Percentiles rank a stretch among this genome's conserved stretches.
Conservation (phyloP, 2,113 vertebrate genomes). For the Diglossa brunneiventris region DNA sequence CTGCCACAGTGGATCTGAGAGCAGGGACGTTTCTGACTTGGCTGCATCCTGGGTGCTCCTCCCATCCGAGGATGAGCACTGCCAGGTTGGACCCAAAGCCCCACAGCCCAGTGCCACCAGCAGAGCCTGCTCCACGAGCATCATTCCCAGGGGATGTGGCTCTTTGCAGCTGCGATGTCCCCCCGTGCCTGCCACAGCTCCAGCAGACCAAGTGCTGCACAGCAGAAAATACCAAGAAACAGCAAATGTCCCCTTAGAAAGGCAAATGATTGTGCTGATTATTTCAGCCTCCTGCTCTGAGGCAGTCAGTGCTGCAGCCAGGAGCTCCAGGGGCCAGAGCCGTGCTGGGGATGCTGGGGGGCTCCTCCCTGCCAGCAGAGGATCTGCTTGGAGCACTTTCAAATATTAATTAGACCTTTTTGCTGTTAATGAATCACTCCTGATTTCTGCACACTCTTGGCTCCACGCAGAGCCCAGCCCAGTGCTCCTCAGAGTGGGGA, state of each 20-base stretch:
- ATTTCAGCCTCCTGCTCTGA: neutral
- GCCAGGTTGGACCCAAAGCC: neutral
- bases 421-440: neutral
- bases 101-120: rapidly evolving
- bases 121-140: neutral
- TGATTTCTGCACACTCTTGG: neutral
- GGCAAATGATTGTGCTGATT: neutral
- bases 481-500: rapidly evolving
- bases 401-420: slow-evolving; percentile 13
- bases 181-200: neutral
- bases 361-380: neutral
- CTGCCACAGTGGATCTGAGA: neutral
- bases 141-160: neutral
- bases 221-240: neutral
- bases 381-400: neutral
- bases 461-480: neutral
- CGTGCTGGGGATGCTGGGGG: neutral
- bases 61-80: rapidly evolving
- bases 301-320: neutral
- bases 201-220: neutral
- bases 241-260: neutral
- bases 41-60: neutral
- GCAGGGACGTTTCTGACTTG: neutral
- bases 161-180: neutral
- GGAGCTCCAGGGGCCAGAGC: neutral